Evolutionary conservation across 2,888 invertebrate species (phyloP), one percentile per base, ranked within the genome.

Genomic region (Aethes cnicana): DNA sequence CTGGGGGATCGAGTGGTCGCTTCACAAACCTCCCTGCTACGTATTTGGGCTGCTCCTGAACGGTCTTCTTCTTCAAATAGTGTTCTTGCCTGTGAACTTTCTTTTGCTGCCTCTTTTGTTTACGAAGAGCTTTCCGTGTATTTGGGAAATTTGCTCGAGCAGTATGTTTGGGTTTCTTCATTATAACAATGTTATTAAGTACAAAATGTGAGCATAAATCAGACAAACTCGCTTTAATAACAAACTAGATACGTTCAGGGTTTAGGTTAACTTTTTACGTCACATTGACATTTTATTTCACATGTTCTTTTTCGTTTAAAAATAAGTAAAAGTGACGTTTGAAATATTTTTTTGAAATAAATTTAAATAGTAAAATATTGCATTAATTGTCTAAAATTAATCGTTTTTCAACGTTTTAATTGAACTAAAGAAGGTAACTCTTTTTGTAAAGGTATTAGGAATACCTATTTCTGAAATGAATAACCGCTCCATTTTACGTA

Each of bases 81-180:
- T 88, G 85, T 59, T 88, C 84, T 54, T 80, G 74, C 2, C 84
- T 74, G 54, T 68, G 80, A 21, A 90, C 77, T 68, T 95, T 96
- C 68, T 96, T 96, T 47, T 92, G 87, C 50, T 92, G 86, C 8
- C 94, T 81, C 60, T 93, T 92, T 54, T 94, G 92, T 76, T 95
- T 95, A 0, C 95, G 91, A n/a, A 92, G 72, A 58, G 93, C 91
- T 82, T 95, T 96, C 14, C 96, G 89, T 0, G 91, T 74, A 49
- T 84, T 87, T 37, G 74, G 37, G 12, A 54, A 35, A 20, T 35
- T 54, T 7, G 54, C 36, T 2, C 46, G 52, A n/a, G 42, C 33
- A 65, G 53, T 26, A 39, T 30, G 44, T 39, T 79, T 84, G 2
- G 56, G 49, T 64, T 81, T 84, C 61, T 82, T 86, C 77, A 81